These are phyloP conservation scores for Lepilemur ruficaudatus DNA, from an alignment of 2,797 vertebrate species.

Conservation along the genomic window DNA sequence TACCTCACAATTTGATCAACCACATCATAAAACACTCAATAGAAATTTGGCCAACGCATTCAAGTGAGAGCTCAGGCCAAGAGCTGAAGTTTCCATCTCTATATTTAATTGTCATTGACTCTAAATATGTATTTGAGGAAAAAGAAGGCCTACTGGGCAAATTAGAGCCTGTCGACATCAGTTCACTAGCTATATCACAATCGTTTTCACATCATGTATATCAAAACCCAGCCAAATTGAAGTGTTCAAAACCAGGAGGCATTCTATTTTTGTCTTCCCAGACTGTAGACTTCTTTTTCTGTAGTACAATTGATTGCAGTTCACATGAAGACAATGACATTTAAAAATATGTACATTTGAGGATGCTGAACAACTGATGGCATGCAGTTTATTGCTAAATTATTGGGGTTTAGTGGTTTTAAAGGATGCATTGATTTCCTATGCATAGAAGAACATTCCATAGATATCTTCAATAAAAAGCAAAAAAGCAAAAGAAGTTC, in stretches of 20 bases:
- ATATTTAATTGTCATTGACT: constrained; percentile 78
- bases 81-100: constrained; percentile 78
- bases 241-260: background rate
- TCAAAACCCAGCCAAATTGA: background rate
- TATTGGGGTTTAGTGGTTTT: constrained; percentile 69
- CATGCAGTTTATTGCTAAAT: constrained; percentile 77
- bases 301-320: constrained; percentile 23
- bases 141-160: constrained; percentile 56
- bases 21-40: constrained; percentile 58
- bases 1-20: constrained; percentile 35
- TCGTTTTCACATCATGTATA: background rate
- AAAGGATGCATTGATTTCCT: constrained; percentile 78
- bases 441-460: constrained; percentile 79
- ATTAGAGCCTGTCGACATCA: constrained; percentile 33
- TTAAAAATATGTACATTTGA: background rate
- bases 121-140: constrained; percentile 60
- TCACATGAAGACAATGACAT: background rate
- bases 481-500: background rate
- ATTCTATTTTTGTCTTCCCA: background rate
- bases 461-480: constrained; percentile 73
- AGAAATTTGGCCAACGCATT: constrained; percentile 42
- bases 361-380: constrained; percentile 50
- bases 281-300: constrained; percentile 48
- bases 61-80: background rate
- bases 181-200: background rate